Base-by-base conservation (phyloP, 2,797 vertebrate genomes). In the Oreonectes daqikongensis region DNA sequence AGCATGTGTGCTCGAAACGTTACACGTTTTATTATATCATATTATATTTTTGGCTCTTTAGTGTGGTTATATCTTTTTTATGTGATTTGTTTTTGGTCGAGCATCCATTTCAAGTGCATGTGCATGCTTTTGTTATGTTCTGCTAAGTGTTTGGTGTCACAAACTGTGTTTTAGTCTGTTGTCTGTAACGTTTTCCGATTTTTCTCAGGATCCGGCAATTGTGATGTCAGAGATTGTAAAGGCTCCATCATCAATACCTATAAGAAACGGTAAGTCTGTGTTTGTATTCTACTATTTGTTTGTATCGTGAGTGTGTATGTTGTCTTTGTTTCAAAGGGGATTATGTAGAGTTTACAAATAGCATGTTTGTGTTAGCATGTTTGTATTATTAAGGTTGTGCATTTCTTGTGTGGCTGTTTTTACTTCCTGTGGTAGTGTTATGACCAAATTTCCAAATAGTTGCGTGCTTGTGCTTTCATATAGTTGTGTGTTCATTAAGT, bases 241-340 rank as follows among this genome's bases (percentile, higher is more conserved):
- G 9, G 3, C 68, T 48, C 72, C 79, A 11, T 24, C 77, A 0
- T 68, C 77, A 15, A 55, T 74, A 66, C 38, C 79, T n/a, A 2
- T 78, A 26, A 63, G 72, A 60, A 77, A 12, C 18, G 74, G 82
- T 84, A 68, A 79, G 82, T 79, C 7, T n/a, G 15, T 48, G 15
- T n/a, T 48, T 48, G 2, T 18, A 17, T 46, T 17, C 15, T 46
- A 17, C 32, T 35, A 8, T 35, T 3, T 18, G 15, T 46, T 15
- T 18, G 4, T 18, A 48, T 14, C 18, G 40, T 15, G 14, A 15
- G 11, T 44, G 12, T 48, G 17, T 48, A 9, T 48, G 15, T 42
- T 12, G 12, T 15, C 2, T 14, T 44, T 44, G 42, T 14, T 44
- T 44, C 15, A 44, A 44, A 15, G 2, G 14, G 42, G 42, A 4